Percentiles rank a stretch among this genome's conserved stretches.
Evolutionary conservation across 2,888 invertebrate species (phyloP).

Genomic region (Chrysodeixis includens): DNA sequence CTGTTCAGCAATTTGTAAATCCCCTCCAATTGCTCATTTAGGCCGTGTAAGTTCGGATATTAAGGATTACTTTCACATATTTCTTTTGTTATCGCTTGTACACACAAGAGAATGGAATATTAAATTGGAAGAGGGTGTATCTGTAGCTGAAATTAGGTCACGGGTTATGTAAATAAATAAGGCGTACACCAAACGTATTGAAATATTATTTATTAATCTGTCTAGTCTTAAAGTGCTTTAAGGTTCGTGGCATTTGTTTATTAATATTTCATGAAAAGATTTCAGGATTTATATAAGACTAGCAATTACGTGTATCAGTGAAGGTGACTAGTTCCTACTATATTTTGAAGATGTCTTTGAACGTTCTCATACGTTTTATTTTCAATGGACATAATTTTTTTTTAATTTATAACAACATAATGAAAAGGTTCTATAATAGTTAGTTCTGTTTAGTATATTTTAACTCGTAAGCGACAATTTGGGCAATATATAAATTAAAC

Average conservation of each 20-base stretch:
- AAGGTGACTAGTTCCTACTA: too few relatives aligned
- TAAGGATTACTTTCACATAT: constrained; percentile 11
- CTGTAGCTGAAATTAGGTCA: neutral
- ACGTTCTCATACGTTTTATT: too few relatives aligned
- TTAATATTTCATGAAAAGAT: too few relatives aligned
- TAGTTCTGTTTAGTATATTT: neutral
- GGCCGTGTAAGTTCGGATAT: constrained; percentile 24
- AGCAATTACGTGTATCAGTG: too few relatives aligned
- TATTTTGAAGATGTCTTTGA: too few relatives aligned
- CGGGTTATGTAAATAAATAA: neutral
- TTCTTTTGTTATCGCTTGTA: constrained; percentile 3
- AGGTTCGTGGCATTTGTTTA: too few relatives aligned
- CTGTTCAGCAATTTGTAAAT: constrained; percentile 49
- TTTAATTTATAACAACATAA: too few relatives aligned
- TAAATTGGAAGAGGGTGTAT: neutral
- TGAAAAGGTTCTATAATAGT: neutral
- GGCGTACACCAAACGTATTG: neutral
- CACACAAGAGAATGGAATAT: neutral
- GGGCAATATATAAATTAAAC: neutral
- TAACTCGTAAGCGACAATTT: too few relatives aligned
- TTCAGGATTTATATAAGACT: too few relatives aligned
- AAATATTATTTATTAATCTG: neutral
- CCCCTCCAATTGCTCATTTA: constrained; percentile 47
- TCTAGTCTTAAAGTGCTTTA: neutral
- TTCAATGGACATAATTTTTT: too few relatives aligned